These are phyloP conservation scores for Tachina grossa DNA, from an alignment of 2,888 invertebrate genomes.

Conservation along the genomic window DNA sequence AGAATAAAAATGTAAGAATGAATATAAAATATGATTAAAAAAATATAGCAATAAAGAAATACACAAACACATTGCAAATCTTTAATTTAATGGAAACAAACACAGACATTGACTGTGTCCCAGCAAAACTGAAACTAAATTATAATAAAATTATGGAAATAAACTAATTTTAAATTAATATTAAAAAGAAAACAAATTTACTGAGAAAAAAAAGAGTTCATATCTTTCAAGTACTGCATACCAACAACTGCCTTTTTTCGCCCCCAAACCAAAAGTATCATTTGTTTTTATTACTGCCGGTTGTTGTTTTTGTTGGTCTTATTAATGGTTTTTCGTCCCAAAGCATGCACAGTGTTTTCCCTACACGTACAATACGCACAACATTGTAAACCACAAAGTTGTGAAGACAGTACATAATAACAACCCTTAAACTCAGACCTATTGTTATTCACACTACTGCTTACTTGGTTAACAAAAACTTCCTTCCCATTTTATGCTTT, in stretches of 20 bases:
- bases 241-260: not conserved
- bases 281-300: not conserved
- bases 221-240: conserved; percentile 9
- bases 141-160: too few species aligned
- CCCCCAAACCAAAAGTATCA: not conserved
- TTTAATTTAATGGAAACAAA: too few species aligned
- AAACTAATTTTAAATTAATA: too few species aligned
- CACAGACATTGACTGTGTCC: too few species aligned
- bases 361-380: conserved; percentile 13
- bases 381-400: conserved; percentile 3
- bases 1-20: too few species aligned
- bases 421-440: conserved; percentile 60
- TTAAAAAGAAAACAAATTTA: not conserved
- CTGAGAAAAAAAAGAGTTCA: not conserved
- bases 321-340: conserved; percentile 44
- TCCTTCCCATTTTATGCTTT: conserved; percentile 57
- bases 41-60: too few species aligned
- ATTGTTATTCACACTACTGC: conserved; percentile 41
- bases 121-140: too few species aligned
- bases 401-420: conserved; percentile 36
- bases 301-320: conserved; percentile 41
- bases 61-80: too few species aligned
- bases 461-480: conserved; percentile 37
- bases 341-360: conserved; percentile 37
- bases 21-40: too few species aligned